Percentiles rank a stretch among this genome's conserved stretches.
Conservation (phyloP, 2,888 invertebrate species). For the Trichopoda pennipes region DNA sequence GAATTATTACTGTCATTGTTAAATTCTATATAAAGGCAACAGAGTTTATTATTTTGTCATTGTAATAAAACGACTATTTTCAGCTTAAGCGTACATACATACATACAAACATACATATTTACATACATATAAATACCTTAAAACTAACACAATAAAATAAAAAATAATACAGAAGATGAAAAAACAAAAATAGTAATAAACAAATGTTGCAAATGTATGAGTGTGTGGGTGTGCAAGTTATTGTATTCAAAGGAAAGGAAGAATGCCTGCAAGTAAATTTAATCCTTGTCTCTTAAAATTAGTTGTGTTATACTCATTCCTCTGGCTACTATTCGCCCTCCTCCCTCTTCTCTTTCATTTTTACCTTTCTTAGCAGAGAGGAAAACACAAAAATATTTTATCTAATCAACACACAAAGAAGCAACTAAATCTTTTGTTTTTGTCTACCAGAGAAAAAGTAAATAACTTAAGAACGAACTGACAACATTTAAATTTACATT, state of each 20-base stretch:
- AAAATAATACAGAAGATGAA: not conserved
- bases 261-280: conserved; percentile 63
- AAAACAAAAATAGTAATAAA: conserved; percentile 26
- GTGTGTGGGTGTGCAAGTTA: conserved; percentile 11
- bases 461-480: conserved; percentile 51
- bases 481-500: conserved; percentile 47
- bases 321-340: not conserved
- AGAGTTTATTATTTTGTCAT: conserved; percentile 66
- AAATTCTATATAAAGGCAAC: conserved; percentile 64
- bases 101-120: conserved; percentile 6
- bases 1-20: conserved; percentile 65
- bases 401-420: conserved; percentile 53
- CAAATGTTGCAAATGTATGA: conserved; percentile 28
- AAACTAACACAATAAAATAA: not conserved
- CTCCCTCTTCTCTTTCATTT: not conserved
- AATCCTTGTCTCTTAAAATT: conserved; percentile 61
- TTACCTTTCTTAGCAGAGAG: not conserved
- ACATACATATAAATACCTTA: not conserved
- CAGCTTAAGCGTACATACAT: conserved; percentile 38
- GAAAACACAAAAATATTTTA: conserved; percentile 35
- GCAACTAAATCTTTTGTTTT: conserved; percentile 58
- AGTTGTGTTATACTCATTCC: conserved; percentile 9
- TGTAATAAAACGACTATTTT: conserved; percentile 54
- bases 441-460: conserved; percentile 35
- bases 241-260: conserved; percentile 51